Evolutionary conservation across 1,140 invertebrate species (phyloP), one percentile per base, ranked within the genome.

Genomic region (Lepidotrigona ventralis): DNA sequence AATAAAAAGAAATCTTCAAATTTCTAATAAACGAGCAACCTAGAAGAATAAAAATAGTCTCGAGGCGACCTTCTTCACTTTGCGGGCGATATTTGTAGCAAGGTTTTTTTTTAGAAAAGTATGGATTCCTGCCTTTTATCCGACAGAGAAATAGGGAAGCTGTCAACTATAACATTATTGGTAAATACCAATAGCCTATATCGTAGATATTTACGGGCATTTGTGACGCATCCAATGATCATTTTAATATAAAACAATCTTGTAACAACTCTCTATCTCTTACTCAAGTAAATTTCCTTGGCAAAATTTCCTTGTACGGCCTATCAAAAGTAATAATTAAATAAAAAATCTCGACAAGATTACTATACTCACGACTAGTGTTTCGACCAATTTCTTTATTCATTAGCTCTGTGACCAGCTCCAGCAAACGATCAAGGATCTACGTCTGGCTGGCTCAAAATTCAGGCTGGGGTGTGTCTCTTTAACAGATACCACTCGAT

Each of bases 71-170:
- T 77, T 77, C 63, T 77, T 54, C 23, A 54, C 46, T 21, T 26
- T 19, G 23, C 39, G 3, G 8, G 33, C 58, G 74, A 63, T 68
- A 33, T 77, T 77, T 66, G 63, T 53, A 33, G 26, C 63, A 9
- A 1, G 12, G 63, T 64, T 77, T 77, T 76, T 63, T 78, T 78
- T 68, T 68, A 53, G 46, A 78, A 78, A 46, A 53, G 46, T 77
- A 77, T 33, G 17, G 75, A 68, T 33, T 68, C 14, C 63, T 66
- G 46, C 19, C n/a, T 63, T 58, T 26, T 54, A 60, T 46, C 46
- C 39, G 26, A 39, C 73, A 12, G 74, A 46, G 58, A 46, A 51
- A 29, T 21, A 51, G n/a, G n/a, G n/a, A 29, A 39, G 6, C 21
- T 68, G 60, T 63, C 63, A 78, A 68, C 46, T 66, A 53, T 53